Base-by-base conservation (phyloP, 2,888 invertebrate genomes). In the Sphecodes monilicornis region DNA sequence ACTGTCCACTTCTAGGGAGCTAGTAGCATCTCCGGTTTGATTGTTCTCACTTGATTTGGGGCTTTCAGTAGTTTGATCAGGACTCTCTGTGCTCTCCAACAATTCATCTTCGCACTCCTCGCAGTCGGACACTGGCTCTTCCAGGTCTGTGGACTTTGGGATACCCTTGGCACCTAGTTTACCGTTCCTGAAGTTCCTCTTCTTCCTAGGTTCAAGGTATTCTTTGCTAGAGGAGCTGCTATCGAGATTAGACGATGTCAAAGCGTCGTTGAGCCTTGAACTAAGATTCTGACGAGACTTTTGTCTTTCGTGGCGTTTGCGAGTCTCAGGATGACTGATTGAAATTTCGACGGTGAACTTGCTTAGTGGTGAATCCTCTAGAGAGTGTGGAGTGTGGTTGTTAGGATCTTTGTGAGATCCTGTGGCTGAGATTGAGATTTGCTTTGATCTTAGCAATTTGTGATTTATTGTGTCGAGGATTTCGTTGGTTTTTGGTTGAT, bases 1-100 rank as follows among this genome's bases (percentile, higher is more conserved):
- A 18, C 57, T 64, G 54, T 64, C 68, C 18, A 43, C 22, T 39
- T 86, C 80, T n/a, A 54, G 10, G 72, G 76, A 78, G 43, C 64
- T 36, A 18, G 68, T 32, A 10, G 75, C 26, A 11, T 73, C 22
- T 39, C 70, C 79, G 1, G 79, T 72, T 36, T 64, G 70, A 43
- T 80, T 72, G 73, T 79, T 74, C 26, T 50, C 54, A 8, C 29
- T 32, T 18, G 29, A 60, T 1, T 26, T 36, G 6, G 46, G 75
- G 69, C 73, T 69, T 57, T 80, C 57, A 18, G 43, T 11, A 8
- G 39, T n/a, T 18, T 39, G 57, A 26, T 82, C 87, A 6, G 78
- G 54, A 22, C 50, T 50, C 54, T 22, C 76, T 69, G 26, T 36
- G 72, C 46, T 75, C 64, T 36, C 78, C 29, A 39, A n/a, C 54